Evolutionary conservation across 2,797 vertebrate genomes (phyloP), one percentile per base, ranked within the genome.

Genomic region (Gambelia wislizenii): DNA sequence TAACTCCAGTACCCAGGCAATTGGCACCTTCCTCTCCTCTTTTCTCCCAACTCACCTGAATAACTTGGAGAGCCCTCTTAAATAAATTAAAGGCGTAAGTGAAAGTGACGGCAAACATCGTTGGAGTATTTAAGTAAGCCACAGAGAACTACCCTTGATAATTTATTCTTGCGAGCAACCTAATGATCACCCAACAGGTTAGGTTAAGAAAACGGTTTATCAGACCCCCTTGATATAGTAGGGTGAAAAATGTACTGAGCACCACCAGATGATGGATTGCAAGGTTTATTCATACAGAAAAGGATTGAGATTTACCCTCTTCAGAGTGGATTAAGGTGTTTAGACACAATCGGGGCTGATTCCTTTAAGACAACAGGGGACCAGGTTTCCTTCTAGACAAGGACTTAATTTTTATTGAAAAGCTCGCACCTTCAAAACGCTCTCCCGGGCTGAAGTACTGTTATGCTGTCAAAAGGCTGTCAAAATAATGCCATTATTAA

Each of bases 351-450:
- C 86, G 84, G 94, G 95, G 96, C 96, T 90, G 94, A 93, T 96
- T 97, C 94, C 95, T 97, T 92, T 94, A 96, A 96, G 97, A 97
- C 96, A 97, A 96, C 94, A 93, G 92, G 94, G 96, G 93, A 97
- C 95, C 4, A n/a, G 94, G 92, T 95, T 97, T 96, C 94, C 56
- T 96, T 93, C 94, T 93, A 92, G 96, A 95, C 96, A 97, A 96
- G 95, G 95, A 96, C 96, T 97, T 97, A 97, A 97, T 97, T 97
- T 97, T 97, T 97, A 97, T 97, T 96, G 95, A 97, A 97, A 97
- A 97, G 95, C 95, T 96, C 97, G 96, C 96, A 97, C 96, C 95
- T 97, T 97, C 96, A 96, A 97, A 96, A 96, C 95, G 95, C 36
- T 30, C 91, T 87, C 0, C 22, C 95, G 96, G 96, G 96, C 96